Evolutionary conservation across 2,797 vertebrate genomes (phyloP), one percentile per base, ranked within the genome.

Genomic region (Sebastes goodei): DNA sequence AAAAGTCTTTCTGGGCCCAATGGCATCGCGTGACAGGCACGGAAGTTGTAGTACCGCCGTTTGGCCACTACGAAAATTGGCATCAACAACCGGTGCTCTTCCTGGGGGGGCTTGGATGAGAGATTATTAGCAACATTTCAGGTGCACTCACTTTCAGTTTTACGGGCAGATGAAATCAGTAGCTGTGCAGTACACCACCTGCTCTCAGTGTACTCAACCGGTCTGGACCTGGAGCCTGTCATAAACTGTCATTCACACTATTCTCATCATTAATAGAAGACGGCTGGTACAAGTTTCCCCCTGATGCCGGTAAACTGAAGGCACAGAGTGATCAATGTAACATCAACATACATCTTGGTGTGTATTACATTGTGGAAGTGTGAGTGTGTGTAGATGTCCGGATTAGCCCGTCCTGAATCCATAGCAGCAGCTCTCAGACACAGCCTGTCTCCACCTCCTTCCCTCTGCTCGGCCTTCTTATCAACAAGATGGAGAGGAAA

Each of bases 331-430:
- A 56, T 17, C 23, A 25, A 25, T 70, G 30, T 33, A 56, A 33
- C 3, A 14, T 2, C 46, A 49, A 17, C 17, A 66, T 6, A 21
- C 49, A 27, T 63, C 33, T 69, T 9, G 15, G 59, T 32, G 21
- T 25, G 29, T n/a, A 7, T 57, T 33, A 23, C n/a, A 64, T 0
- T 66, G 56, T 15, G 15, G 46, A 49, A 4, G 23, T 59, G 35
- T 70, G 52, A 29, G 12, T 10, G 52, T 53, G 61, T 62, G 30
- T 53, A 53, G 11, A 23, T 76, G 53, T 61, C 15, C 52, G n/a
- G 71, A 71, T 70, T 27, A 75, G 27, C 21, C 53, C 12, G 17
- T 78, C 46, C 59, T 71, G 55, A 74, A 61, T 73, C 29, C 59
- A 62, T 20, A 52, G 35, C 42, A 21, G 53, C 23, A 74, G 60